Base-by-base conservation (phyloP, 2,888 invertebrate genomes). In the Corbicula japonica region DNA sequence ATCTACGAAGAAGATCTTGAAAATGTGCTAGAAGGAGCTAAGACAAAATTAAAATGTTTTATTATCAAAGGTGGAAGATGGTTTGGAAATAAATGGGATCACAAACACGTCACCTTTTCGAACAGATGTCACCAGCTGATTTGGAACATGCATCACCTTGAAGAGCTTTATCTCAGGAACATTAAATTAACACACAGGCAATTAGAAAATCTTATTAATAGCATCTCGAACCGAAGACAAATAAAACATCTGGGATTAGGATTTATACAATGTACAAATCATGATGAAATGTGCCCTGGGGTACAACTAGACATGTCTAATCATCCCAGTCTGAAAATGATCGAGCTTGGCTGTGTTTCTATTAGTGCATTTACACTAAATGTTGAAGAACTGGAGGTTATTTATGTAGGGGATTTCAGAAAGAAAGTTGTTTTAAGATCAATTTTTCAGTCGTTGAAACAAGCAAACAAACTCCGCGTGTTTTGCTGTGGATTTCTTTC, bases 91-190 rank as follows among this genome's bases (percentile, higher is more conserved):
- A 12, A 23, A 15, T 50, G 50, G 50, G 6, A 50, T 23, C 23
- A 50, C 15, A 50, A n/a, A 3, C 12, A 50, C 23, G 28, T 23
- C 4, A 4, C 50, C 2, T 26, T 50, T 15, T 50, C 50, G 10
- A 10, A 26, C 4, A 50, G 28, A 12, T 26, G 23, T 21, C 8
- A 26, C 6, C 6, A 3, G 12, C 2, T 26, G 4, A 21, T 50
- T 26, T 26, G 23, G 4, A 23, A 26, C 28, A 15, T 28, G 6
- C 21, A 50, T 10, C 4, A 21, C 8, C 26, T 50, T 6, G 26
- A 50, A 50, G 50, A 21, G 28, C 50, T 50, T 6, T 50, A 50
- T 26, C 50, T 50, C 3, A 50, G 50, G 15, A 50, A 50, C 28
- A 21, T 50, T 23, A 15, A 21, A 50, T 26, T 50, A 28, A 2